Evolutionary conservation across 53 echinoderm and acorn worm genomes (phyloP).

Genomic region (Paracentrotus lividus): DNA sequence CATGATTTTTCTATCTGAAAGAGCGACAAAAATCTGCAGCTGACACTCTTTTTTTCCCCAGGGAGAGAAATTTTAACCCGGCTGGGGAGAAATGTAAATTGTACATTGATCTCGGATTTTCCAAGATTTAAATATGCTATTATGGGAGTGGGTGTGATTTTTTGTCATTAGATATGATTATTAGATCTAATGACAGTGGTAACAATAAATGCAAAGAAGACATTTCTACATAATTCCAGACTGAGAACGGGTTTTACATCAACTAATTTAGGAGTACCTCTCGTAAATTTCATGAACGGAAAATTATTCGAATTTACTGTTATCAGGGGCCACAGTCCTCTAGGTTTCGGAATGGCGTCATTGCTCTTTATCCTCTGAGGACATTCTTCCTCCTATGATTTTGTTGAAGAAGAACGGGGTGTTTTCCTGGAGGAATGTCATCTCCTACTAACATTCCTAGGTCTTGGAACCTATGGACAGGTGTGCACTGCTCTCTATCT

Average conservation of each 20-base stretch:
- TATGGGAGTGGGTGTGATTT: no score
- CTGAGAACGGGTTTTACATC: no score
- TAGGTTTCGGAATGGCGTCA: not conserved
- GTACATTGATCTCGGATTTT: no score
- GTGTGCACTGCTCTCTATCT: not conserved
- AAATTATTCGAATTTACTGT: not conserved
- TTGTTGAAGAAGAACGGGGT: not conserved
- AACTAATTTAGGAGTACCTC: no score
- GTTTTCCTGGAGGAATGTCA: slow-evolving; percentile 18
- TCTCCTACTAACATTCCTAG: slow-evolving; percentile 13
- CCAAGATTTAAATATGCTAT: no score
- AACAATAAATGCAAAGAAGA: no score
- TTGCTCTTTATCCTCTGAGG: not conserved
- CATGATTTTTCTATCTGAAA: not conserved
- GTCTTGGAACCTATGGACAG: not conserved
- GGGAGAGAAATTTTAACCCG: not conserved
- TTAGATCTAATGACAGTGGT: no score
- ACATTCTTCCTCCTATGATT: slow-evolving; percentile 30
- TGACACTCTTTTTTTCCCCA: not conserved
- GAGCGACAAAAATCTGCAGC: not conserved
- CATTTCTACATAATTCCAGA: no score
- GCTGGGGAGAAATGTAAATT: not conserved
- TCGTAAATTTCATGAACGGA: not conserved
- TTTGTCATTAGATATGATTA: no score
- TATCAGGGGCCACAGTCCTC: not conserved